phyloP scores from a whole-genome alignment of 2,113 vertebrate genomes.

The Dunckerocampus dactyliophorus region DNA sequence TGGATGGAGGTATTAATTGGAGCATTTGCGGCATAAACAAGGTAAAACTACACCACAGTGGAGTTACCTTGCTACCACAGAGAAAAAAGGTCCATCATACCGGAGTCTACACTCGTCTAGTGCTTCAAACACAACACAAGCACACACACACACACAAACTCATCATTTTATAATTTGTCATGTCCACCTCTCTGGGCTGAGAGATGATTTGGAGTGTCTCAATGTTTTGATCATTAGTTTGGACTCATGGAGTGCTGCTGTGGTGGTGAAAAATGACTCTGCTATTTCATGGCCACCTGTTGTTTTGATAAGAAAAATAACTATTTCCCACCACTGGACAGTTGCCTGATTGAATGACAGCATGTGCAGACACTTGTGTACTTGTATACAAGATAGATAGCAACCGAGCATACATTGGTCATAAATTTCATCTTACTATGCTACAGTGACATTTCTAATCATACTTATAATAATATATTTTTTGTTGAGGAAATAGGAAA shows the following conservation, averaged over 20 bases:
- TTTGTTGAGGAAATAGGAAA: no score
- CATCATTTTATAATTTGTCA: conserved; percentile 24
- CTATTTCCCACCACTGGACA: conserved; percentile 41
- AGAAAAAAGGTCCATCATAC: neutral
- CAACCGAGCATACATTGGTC: no score
- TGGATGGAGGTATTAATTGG: no score
- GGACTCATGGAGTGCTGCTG: conserved; percentile 50
- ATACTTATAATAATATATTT: no score
- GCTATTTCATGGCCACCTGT: conserved; percentile 60
- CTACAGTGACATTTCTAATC: no score
- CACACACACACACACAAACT: conserved; percentile 5
- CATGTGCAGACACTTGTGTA: conserved; percentile 6
- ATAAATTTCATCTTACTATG: no score
- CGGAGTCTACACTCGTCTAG: neutral
- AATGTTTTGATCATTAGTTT: conserved; percentile 68
- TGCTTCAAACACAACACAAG: neutral
- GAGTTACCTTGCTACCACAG: neutral
- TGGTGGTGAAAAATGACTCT: conserved; percentile 54
- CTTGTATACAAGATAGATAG: conserved; percentile 1
- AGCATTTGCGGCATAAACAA: neutral
- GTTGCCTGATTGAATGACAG: conserved; percentile 35
- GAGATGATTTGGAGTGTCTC: conserved; percentile 49
- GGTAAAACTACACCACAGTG: neutral
- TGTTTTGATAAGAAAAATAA: conserved; percentile 63
- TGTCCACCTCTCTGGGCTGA: conserved; percentile 50